phyloP scores from a whole-genome alignment of 2,113 vertebrate genomes.

The Sus scrofa region T2T-Sscrofa CM000824.6:142442001-142442500 shows the following conservation, averaged over 20 bases:
- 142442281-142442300: not conserved
- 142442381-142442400: not conserved
- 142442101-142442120: not conserved
- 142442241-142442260: not conserved
- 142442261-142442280: not conserved
- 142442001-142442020: not conserved
- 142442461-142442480: not conserved
- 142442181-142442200: not conserved
- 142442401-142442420: not conserved
- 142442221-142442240: not conserved
- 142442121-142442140: not conserved
- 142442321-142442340: not conserved
- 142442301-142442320: not conserved
- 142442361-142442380: not conserved
- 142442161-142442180: not conserved
- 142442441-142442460: not conserved
- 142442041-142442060: not conserved
- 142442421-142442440: not conserved
- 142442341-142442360: not conserved
- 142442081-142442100: not conserved
- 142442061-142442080: conserved; percentile 17
- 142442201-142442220: not conserved
- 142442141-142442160: not conserved
- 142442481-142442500: not conserved
- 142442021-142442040: not conserved